These are phyloP conservation scores for Acleris holmiana DNA, from an alignment of 2,888 invertebrate genomes.

Conservation along the genomic window DNA sequence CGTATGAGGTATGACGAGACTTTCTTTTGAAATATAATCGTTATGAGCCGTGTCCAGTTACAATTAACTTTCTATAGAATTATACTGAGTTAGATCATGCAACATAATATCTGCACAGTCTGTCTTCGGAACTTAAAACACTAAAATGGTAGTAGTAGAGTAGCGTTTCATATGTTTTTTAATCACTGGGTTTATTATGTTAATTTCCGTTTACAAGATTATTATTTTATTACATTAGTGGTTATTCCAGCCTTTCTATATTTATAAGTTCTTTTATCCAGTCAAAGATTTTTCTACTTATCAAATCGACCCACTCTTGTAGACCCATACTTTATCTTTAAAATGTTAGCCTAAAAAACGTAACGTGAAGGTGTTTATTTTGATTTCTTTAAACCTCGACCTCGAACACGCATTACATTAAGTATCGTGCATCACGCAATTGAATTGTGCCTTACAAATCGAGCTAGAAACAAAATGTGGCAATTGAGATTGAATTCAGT, in stretches of 20 bases:
- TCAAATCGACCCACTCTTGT: constrained; percentile 5
- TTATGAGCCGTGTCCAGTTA: constrained; percentile 62
- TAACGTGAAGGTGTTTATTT: constrained; percentile 47
- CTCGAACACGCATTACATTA: constrained; percentile 61
- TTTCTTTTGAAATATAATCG: constrained; percentile 76
- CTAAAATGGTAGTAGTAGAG: too few relatives aligned
- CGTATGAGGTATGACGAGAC: constrained; percentile 56
- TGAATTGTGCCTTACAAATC: constrained; percentile 39
- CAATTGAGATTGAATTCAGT: constrained; percentile 19
- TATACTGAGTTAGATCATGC: constrained; percentile 48
- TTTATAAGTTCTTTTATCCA: background rate
- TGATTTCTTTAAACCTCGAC: constrained; percentile 79
- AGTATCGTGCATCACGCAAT: constrained; percentile 59
- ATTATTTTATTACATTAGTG: too few relatives aligned
- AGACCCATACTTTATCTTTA: constrained; percentile 21
- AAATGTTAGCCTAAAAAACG: constrained; percentile 26
- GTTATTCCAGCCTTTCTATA: too few relatives aligned
- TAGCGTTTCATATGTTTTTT: too few relatives aligned
- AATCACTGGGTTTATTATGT: too few relatives aligned
- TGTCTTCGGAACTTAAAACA: too few relatives aligned
- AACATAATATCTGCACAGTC: constrained; percentile 41
- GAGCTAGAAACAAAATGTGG: constrained; percentile 30
- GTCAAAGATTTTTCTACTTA: constrained; percentile 36
- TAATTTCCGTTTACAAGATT: too few relatives aligned
- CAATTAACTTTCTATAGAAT: constrained; percentile 64